Evolutionary conservation across 2,113 vertebrate species (phyloP).

Genomic region (Scopus umbretta): DNA sequence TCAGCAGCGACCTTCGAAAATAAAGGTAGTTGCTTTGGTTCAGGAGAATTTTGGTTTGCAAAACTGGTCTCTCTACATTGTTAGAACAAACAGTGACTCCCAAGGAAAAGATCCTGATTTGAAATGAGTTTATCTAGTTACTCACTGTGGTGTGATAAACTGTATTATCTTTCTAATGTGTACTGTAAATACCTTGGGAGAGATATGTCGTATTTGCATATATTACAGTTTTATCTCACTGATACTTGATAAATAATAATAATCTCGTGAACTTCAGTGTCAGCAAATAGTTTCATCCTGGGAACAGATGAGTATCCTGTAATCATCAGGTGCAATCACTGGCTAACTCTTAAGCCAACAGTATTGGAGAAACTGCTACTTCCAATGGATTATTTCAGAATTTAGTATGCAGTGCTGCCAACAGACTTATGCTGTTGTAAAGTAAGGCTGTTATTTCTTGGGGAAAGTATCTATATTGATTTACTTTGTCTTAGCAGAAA

Average conservation of each 20-base stretch:
- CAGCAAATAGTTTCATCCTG: not conserved
- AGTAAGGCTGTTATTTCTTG: not conserved
- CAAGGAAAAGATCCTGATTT: not conserved
- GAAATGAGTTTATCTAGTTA: not conserved
- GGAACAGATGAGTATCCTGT: not conserved
- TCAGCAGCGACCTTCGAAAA: not conserved
- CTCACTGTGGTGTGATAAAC: not conserved
- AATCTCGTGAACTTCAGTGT: not conserved
- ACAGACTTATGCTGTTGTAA: not conserved
- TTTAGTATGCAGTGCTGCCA: not conserved
- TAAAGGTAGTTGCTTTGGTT: not conserved
- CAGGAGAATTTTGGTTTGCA: not conserved
- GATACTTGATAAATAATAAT: slow-evolving; percentile 16
- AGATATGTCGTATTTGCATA: not conserved
- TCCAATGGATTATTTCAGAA: not conserved
- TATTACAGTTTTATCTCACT: slow-evolving; percentile 4
- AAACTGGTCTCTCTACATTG: rapidly evolving
- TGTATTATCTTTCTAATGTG: not conserved
- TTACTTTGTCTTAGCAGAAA: not conserved
- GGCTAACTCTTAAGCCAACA: not conserved
- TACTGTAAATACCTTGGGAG: not conserved
- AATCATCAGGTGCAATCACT: not conserved
- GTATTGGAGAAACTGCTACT: not conserved
- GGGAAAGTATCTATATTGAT: not conserved
- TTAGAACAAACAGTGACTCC: not conserved